Base-by-base conservation (phyloP, 2,888 invertebrate genomes). In the Alloscopus bannaensis region DNA sequence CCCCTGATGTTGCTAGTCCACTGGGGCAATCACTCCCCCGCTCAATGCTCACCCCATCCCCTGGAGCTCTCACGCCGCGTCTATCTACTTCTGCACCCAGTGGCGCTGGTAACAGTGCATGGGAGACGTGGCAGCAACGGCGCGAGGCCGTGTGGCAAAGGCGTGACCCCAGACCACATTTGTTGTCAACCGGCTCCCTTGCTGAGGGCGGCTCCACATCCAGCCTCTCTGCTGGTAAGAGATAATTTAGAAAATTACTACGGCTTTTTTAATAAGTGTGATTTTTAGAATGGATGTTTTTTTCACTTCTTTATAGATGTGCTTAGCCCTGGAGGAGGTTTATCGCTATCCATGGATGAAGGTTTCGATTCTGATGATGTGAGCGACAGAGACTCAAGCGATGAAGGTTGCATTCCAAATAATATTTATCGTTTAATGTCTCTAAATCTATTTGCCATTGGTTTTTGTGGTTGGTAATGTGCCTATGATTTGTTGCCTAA, bases 51-150 rank as follows among this genome's bases (percentile, higher is more conserved):
- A 88, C 88, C 0, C 88, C 88, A 84, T 88, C 88, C 4, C 86
- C 85, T 13, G 84, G 86, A 22, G 77, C 82, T n/a, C 86, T 86
- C 6, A 81, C 86, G 16, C 91, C 93, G 31, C 91, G 95, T 77
- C 90, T 96, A 2, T 95, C 95, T 2, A 94, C 95, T 60, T 96
- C 96, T 64, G 96, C 96, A 29, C 95, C 95, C 2, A 94, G 95
- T 70, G 94, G 95, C 88, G 91, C 94, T 83, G 94, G 94, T 31
- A 89, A 94, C 86, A 84, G 82, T 79, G 84, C 84, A n/a, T 86
- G 86, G 85, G 84, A 85, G 36, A 79, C 84, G 28, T 84, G 86
- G 85, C 85, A 85, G 73, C 83, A 82, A 40, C 62, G 84, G 16
- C 62, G 86, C 2, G 95, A 95, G 84, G 89, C 93, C 89, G 93